A percentile compares a stretch with the other conserved stretches of the same genome.
These are phyloP conservation scores for Seira ritae DNA, from an alignment of 2,888 invertebrate species.

Conservation along the genomic window DNA sequence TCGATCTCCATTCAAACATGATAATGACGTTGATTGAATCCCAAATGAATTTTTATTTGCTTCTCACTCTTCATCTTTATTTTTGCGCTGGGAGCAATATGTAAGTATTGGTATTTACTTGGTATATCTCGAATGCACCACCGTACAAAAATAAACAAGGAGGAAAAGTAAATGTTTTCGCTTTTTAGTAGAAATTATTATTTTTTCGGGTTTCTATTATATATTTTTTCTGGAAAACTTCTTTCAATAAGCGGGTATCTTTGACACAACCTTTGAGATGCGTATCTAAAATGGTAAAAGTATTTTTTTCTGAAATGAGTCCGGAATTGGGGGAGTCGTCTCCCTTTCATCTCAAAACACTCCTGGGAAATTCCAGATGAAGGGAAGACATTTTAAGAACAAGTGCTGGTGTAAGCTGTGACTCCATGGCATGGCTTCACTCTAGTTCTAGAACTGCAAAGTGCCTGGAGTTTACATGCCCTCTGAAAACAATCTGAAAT, in stretches of 20 bases:
- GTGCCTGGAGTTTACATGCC: slow-evolving; percentile 55
- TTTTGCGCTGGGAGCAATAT: no score
- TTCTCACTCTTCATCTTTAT: no score
- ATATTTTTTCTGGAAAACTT: slow-evolving; percentile 17
- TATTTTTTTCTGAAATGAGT: neutral
- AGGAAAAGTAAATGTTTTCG: no score
- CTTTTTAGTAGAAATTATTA: no score
- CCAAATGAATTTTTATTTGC: slow-evolving; percentile 28
- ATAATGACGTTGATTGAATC: slow-evolving; percentile 38
- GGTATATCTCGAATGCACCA: no score
- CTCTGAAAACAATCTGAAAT: slow-evolving; percentile 53
- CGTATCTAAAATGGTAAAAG: no score
- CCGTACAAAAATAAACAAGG: no score
- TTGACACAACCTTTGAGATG: neutral
- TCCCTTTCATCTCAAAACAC: slow-evolving; percentile 42
- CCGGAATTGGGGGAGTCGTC: slow-evolving; percentile 36
- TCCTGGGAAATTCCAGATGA: slow-evolving; percentile 51
- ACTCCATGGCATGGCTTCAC: neutral
- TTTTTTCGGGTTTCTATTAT: no score
- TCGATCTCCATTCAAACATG: slow-evolving; percentile 15
- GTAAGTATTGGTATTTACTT: no score
- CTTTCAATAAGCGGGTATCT: slow-evolving; percentile 6
- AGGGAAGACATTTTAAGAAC: no score
- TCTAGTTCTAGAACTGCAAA: slow-evolving; percentile 37
- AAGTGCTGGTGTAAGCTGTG: no score